Conservation (phyloP, 64 coral and sea anemone genomes). For the Montipora foliosa region DNA sequence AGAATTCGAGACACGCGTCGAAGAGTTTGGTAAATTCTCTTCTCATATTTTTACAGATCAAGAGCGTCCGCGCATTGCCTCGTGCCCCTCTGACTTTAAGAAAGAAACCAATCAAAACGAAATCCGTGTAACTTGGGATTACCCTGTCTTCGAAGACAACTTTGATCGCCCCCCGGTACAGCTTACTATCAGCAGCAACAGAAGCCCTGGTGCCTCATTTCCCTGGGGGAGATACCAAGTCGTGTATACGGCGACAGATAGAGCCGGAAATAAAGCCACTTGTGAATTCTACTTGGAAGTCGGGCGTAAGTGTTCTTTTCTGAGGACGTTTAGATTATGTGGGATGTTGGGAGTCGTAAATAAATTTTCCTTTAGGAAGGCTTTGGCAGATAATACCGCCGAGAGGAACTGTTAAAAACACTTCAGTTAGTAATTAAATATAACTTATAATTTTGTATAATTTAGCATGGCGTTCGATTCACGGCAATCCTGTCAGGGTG, state of each 20-base stretch:
- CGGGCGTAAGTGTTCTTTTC: constrained; percentile 67
- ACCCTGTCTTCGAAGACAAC: constrained; percentile 87
- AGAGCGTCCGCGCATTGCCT: constrained; percentile 75
- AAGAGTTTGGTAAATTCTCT: neutral
- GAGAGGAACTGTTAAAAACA: too few relatives aligned
- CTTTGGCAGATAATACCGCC: too few relatives aligned
- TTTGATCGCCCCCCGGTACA: constrained; percentile 68
- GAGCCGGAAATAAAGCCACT: constrained; percentile 83
- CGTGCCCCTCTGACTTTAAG: constrained; percentile 74
- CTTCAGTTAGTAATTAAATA: too few relatives aligned
- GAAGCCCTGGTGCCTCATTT: constrained; percentile 69
- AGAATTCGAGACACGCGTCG: neutral
- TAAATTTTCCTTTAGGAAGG: too few relatives aligned
- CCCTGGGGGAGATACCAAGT: constrained; percentile 78
- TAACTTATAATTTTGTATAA: too few relatives aligned
- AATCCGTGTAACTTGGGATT: constrained; percentile 80
- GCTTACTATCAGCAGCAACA: constrained; percentile 78
- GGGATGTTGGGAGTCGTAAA: too few relatives aligned
- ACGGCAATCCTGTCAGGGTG: too few relatives aligned
- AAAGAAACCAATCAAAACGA: constrained; percentile 58
- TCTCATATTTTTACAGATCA: constrained; percentile 44
- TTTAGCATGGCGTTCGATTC: too few relatives aligned
- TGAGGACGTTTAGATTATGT: neutral
- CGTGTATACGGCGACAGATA: constrained; percentile 80
- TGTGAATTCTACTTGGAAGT: constrained; percentile 88